Evolutionary conservation across 2,113 vertebrate species (phyloP).

Genomic region (Potamarius usumacintae): DNA sequence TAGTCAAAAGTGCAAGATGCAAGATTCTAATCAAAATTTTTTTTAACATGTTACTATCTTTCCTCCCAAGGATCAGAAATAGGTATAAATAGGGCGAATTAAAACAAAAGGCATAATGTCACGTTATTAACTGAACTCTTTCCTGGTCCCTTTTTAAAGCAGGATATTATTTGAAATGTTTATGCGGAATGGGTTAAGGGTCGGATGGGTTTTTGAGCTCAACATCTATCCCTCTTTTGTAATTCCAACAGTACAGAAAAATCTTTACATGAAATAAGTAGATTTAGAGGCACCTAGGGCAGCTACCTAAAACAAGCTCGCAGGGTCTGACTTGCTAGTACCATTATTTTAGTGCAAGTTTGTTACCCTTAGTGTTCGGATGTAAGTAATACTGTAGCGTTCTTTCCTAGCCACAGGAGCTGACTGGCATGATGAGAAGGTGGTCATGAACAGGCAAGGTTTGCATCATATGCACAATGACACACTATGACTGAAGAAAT

Average conservation of each 20-base stretch:
- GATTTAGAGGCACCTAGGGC: slow-evolving; percentile 19
- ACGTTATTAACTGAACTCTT: not conserved
- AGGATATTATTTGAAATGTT: not conserved
- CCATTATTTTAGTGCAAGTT: slow-evolving; percentile 17
- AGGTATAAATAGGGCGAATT: not conserved
- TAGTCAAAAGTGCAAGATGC: not conserved
- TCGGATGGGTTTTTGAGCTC: not conserved
- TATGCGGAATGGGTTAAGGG: not conserved
- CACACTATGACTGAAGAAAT: slow-evolving; percentile 1
- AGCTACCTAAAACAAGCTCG: slow-evolving; percentile 21
- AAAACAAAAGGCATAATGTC: not conserved
- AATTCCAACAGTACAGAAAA: not conserved
- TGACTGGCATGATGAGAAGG: not conserved
- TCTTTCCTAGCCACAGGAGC: slow-evolving; percentile 20
- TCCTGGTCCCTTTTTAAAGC: not conserved
- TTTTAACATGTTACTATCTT: not conserved
- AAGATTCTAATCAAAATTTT: not conserved
- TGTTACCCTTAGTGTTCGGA: not conserved
- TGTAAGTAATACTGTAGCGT: slow-evolving; percentile 4
- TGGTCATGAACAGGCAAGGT: slow-evolving; percentile 14
- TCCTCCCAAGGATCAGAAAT: not conserved
- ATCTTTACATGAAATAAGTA: not conserved
- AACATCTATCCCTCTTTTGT: not conserved
- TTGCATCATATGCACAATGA: slow-evolving; percentile 18
- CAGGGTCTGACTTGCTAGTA: not conserved